Percentiles rank a stretch among this genome's conserved stretches.
Evolutionary conservation across 2,797 vertebrate genomes (phyloP).

Genomic region (Pseudomugil gertrudae): DNA sequence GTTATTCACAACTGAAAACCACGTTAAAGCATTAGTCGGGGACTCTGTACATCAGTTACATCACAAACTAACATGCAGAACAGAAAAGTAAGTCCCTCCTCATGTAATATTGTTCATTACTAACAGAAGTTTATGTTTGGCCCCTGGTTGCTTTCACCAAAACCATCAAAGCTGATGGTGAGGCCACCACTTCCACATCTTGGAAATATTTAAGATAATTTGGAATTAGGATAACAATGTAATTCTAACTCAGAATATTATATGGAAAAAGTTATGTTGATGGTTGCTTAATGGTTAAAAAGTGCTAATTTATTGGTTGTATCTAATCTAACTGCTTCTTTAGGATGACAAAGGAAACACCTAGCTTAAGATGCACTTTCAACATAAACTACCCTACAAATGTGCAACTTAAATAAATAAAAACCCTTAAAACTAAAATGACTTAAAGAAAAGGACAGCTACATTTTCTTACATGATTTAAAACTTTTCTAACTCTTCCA

Average conservation of each 20-base stretch:
- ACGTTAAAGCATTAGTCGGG: not conserved
- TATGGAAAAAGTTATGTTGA: not conserved
- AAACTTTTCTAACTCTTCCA: not conserved
- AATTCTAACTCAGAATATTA: not conserved
- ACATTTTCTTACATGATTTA: constrained; percentile 4
- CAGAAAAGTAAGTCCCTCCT: not conserved
- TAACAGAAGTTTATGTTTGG: too few relatives aligned
- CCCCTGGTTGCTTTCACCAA: too few relatives aligned
- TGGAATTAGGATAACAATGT: not conserved
- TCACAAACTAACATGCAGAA: not conserved
- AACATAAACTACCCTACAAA: not conserved
- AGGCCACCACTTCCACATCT: not conserved
- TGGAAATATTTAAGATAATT: not conserved
- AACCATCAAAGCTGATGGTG: too few relatives aligned
- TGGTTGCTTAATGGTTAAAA: not conserved
- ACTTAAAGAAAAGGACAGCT: constrained; percentile 4
- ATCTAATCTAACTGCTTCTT: too few relatives aligned
- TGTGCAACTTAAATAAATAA: not conserved
- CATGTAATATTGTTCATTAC: too few relatives aligned
- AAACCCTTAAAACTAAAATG: not conserved
- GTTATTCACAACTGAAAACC: too few relatives aligned
- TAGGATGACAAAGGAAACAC: not conserved
- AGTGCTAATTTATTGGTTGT: not conserved
- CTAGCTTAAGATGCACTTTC: not conserved
- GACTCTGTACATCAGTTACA: not conserved